These are phyloP conservation scores for Lithobates pipiens DNA, from an alignment of 2,797 vertebrate genomes.

Conservation along the genomic window DNA sequence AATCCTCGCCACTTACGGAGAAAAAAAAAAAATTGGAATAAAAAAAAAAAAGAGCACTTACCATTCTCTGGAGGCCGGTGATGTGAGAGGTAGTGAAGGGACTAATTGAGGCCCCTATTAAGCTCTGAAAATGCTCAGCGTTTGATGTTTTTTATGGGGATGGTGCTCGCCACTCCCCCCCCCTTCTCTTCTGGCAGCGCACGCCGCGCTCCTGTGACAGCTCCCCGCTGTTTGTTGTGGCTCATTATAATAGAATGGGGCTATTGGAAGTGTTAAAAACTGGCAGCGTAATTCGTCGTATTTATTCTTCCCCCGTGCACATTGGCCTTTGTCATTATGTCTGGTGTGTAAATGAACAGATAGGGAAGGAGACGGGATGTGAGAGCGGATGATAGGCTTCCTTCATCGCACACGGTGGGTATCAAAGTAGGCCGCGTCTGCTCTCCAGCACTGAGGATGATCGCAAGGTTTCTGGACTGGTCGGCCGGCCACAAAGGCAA, in stretches of 20 bases:
- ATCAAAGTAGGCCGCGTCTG: not conserved
- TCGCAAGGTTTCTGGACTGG: no score
- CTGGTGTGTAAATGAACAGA: conserved; percentile 15
- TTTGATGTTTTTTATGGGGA: conserved; percentile 61
- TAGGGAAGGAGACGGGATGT: not conserved
- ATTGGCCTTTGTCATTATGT: conserved; percentile 41
- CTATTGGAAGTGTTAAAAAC: conserved; percentile 42
- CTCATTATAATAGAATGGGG: conserved; percentile 57
- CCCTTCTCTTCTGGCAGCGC: not conserved
- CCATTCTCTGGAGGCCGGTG: conserved; percentile 45
- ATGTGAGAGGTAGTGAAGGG: conserved; percentile 55
- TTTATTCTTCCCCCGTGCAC: conserved; percentile 34
- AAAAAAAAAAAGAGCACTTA: conserved; percentile 46
- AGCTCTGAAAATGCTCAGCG: conserved; percentile 52
- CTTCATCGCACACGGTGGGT: not conserved
- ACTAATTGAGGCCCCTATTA: conserved; percentile 60
- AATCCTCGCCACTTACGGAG: conserved; percentile 38
- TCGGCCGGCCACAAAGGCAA: no score
- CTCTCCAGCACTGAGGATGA: no score
- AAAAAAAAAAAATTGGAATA: conserved; percentile 11
- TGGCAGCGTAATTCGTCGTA: conserved; percentile 42
- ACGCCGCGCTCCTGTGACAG: conserved; percentile 34
- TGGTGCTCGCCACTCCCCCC: not conserved
- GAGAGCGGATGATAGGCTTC: not conserved
- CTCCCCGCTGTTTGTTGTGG: conserved; percentile 55